Conservation (phyloP, 2,113 vertebrate species). For the Hystrix cristata region DNA sequence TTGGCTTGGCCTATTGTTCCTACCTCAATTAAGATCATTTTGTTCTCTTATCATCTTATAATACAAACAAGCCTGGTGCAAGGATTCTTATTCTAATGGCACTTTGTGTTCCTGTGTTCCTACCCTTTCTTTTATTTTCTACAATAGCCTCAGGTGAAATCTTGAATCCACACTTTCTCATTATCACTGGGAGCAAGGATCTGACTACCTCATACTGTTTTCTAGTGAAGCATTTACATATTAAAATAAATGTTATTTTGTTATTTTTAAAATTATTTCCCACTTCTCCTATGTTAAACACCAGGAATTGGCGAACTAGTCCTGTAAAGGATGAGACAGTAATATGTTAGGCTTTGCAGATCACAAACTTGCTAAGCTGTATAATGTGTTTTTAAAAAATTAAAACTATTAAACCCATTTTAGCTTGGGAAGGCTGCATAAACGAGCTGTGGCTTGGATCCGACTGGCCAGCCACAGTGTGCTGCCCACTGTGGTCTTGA, state of each 20-base stretch:
- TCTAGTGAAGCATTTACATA: not conserved
- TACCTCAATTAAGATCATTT: not conserved
- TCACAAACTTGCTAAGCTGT: not conserved
- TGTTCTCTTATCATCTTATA: not conserved
- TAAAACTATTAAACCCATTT: not conserved
- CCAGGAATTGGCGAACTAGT: not conserved
- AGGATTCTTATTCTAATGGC: not conserved
- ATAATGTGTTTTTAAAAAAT: not conserved
- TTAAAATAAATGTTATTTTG: not conserved
- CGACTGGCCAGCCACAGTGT: rapidly evolving
- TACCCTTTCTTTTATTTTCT: not conserved
- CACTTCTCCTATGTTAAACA: not conserved
- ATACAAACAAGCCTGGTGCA: rapidly evolving
- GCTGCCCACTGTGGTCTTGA: too few species aligned
- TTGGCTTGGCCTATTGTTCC: not conserved
- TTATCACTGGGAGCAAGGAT: not conserved
- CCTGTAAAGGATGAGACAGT: not conserved
- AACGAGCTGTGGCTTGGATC: not conserved
- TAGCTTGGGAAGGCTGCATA: not conserved
- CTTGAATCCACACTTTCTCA: not conserved
- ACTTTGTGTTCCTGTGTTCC: too few species aligned
- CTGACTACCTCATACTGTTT: not conserved
- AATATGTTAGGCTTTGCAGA: not conserved
- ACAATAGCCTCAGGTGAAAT: not conserved
- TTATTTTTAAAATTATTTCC: slow-evolving; percentile 1